Percentiles rank a stretch among this genome's conserved stretches.
These are phyloP conservation scores for Siniperca obscura DNA, from an alignment of 2,797 vertebrate species.

Conservation along the genomic window DNA sequence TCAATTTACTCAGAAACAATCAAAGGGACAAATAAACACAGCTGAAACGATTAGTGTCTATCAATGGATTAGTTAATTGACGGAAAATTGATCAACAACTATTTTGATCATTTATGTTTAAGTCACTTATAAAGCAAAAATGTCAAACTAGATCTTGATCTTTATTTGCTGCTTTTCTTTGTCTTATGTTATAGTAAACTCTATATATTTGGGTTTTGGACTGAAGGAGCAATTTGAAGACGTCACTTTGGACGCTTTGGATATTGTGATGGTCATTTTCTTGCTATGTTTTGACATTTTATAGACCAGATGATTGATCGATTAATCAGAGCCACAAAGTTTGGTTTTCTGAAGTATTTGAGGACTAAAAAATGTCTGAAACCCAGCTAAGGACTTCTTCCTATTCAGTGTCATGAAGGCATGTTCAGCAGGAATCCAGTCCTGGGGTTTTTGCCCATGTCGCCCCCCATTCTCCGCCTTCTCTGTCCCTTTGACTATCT, in stretches of 20 bases:
- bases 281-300: background rate
- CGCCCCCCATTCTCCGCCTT: background rate
- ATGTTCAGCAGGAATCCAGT: background rate
- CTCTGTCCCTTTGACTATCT: constrained; percentile 1
- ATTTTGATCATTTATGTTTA: background rate
- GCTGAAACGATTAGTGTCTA: background rate
- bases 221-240: background rate
- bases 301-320: background rate
- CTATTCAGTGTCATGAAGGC: background rate
- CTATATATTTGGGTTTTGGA: background rate
- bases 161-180: background rate
- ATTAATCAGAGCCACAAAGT: background rate
- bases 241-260: background rate
- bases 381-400: background rate
- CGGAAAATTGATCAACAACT: background rate
- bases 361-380: background rate
- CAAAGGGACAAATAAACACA: background rate
- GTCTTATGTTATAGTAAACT: background rate
- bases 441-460: background rate
- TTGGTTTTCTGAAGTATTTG: background rate
- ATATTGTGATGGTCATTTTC: background rate
- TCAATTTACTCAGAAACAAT: background rate
- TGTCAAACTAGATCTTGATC: background rate
- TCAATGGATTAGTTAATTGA: background rate
- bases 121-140: background rate